Percentiles rank a stretch among this genome's conserved stretches.
Evolutionary conservation across 2,888 invertebrate genomes (phyloP).

Genomic region (Blera fallax): DNA sequence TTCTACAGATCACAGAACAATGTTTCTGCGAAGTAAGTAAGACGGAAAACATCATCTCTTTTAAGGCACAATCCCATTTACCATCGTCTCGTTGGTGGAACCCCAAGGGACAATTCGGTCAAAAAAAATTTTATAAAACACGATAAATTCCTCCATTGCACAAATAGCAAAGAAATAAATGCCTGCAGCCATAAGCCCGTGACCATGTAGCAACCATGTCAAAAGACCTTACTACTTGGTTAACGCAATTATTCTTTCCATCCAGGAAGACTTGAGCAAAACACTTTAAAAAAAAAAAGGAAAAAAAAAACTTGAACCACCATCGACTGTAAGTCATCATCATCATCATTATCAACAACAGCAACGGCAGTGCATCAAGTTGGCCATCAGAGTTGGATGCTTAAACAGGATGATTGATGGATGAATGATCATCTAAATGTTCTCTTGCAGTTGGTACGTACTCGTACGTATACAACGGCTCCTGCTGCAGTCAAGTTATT

Average conservation of each 20-base stretch:
- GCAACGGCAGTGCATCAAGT: not conserved
- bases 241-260: conserved; percentile 10
- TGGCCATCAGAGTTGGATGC: not conserved
- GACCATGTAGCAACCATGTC: conserved; percentile 28
- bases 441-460: not conserved
- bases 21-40: not conserved
- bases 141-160: not conserved
- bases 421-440: not conserved
- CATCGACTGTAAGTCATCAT: not conserved
- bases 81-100: not conserved
- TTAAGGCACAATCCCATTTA: not conserved
- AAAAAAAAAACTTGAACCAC: not conserved
- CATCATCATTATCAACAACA: not conserved
- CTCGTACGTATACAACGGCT: not conserved
- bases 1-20: not conserved
- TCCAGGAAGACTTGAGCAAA: not conserved
- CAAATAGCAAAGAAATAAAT: not conserved
- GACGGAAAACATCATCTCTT: not conserved
- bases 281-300: too few species aligned
- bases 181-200: not conserved
- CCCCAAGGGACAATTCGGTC: conserved; percentile 1
- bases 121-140: not conserved
- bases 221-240: conserved; percentile 24
- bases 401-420: conserved; percentile 22
- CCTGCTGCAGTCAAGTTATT: not conserved